Evolutionary conservation across 1,140 invertebrate genomes (phyloP), one percentile per base, ranked within the genome.

Genomic region (Brachionus rubens): DNA sequence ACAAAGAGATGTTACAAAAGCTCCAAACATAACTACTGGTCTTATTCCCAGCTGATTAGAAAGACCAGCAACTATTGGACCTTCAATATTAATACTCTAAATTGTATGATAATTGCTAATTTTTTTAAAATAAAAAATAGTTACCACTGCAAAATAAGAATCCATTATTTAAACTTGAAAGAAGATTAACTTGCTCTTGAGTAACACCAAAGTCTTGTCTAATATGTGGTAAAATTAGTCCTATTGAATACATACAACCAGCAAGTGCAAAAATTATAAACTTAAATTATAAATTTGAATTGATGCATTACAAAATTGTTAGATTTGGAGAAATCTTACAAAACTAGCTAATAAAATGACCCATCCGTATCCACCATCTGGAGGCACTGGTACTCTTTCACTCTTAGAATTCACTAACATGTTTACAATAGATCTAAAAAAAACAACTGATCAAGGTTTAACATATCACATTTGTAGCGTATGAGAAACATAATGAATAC

Each of bases 21-120:
- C 89, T 41, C 96, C 96, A 0, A 89, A 79, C 30, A 98, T 91
- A 0, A 92, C 91, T 0, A 97, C 92, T 14, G 88, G 85, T 48
- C 94, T 88, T 84, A 96, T 96, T 5, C 94, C 94, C 80, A 92
- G 97, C 78, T 90, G 87, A 81, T 91, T 91, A 6, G 86, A 84
- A 67, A 96, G 84, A 0, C 90, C 91, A 76, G 92, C 92, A 0
- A 93, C 94, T 80, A 98, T 90, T 0, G 96, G 96, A 70, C 36
- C 67, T n/a, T n/a, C n/a, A n/a, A n/a, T n/a, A n/a, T n/a, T n/a
- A n/a, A n/a, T n/a, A n/a, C n/a, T n/a, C n/a, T n/a, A n/a, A n/a
- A n/a, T n/a, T n/a, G n/a, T n/a, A n/a, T n/a, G n/a, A n/a, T n/a
- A n/a, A n/a, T n/a, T n/a, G n/a, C n/a, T n/a, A n/a, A n/a, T n/a